Conservation (phyloP, 2,113 vertebrate genomes). For the Pristiophorus japonicus region DNA sequence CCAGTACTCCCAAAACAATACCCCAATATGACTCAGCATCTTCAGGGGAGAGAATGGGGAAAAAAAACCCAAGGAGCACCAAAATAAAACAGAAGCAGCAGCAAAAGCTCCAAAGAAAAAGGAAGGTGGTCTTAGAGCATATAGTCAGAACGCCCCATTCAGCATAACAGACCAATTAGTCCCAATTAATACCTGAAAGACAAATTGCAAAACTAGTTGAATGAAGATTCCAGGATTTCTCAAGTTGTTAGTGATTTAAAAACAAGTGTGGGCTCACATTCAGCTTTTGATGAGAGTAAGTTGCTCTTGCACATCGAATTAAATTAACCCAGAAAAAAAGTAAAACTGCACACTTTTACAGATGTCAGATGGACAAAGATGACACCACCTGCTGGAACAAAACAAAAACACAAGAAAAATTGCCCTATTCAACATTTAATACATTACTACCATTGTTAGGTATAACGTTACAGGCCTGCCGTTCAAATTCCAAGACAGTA, state of each 20-base stretch:
- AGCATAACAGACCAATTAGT: background rate
- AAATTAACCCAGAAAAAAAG: background rate
- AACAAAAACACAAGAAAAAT: background rate
- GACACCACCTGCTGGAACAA: background rate
- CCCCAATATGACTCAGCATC: background rate
- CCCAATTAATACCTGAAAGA: background rate
- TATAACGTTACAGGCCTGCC: background rate
- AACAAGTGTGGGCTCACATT: background rate
- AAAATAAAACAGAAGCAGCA: too few species aligned
- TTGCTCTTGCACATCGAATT: background rate
- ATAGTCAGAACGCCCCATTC: background rate
- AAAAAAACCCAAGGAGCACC: too few species aligned
- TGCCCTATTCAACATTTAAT: background rate
- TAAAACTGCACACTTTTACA: background rate
- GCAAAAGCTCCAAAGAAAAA: too few species aligned
- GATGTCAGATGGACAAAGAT: background rate
- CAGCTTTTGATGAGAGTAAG: background rate
- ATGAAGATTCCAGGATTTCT: background rate
- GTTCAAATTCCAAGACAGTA: background rate
- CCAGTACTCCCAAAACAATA: background rate
- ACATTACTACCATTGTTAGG: background rate
- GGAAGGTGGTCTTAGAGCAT: background rate
- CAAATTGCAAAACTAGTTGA: background rate
- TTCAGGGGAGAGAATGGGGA: too few species aligned
- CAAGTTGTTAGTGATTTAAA: background rate